Evolutionary conservation across 2,888 invertebrate genomes (phyloP), one percentile per base, ranked within the genome.

Genomic region (Macaria liturata): DNA sequence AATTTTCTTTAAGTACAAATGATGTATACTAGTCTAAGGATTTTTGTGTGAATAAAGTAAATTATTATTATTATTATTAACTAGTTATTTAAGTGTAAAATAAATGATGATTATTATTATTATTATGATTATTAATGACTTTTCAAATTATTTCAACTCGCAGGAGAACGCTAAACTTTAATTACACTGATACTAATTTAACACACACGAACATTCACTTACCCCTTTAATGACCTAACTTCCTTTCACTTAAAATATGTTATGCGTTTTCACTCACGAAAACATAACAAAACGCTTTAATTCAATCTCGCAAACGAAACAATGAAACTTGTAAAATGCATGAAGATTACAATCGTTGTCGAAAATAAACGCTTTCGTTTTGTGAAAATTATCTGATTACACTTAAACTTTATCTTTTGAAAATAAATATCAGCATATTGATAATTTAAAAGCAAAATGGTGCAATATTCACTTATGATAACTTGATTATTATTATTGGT

Each of bases 151-250:
- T 59, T 57, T 34, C 43, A 53, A 43, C 49, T 59, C 49, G 9
- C 42, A 44, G 4, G 40, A 45, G 40, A 45, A 45, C n/a, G 45
- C 44, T 51, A 32, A 55, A 59, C 43, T 46, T 51, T 40, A 59
- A 54, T 59, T 49, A 57, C 49, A 54, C 34, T 9, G 42, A 42
- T 50, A 43, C 49, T 32, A 55, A 56, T 58, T 49, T 54, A 32
- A 57, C 51, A 48, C 30, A 37, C 54, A 61, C 61, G 61, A 52
- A 54, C 51, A 54, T 47, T 57, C 50, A 50, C 34, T 60, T 60
- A 60, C 42, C 32, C 8, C 43, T 34, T 42, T 55, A 55, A 59
- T 51, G 53, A 50, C 34, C 30, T 49, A 37, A 53, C 54, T 50
- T 54, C 46, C 46, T 46, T 54, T 47, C 47, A 42, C 32, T 34